Evolutionary conservation across 1,140 invertebrate species (phyloP).

Genomic region (Drosophila micromelanica): DNA sequence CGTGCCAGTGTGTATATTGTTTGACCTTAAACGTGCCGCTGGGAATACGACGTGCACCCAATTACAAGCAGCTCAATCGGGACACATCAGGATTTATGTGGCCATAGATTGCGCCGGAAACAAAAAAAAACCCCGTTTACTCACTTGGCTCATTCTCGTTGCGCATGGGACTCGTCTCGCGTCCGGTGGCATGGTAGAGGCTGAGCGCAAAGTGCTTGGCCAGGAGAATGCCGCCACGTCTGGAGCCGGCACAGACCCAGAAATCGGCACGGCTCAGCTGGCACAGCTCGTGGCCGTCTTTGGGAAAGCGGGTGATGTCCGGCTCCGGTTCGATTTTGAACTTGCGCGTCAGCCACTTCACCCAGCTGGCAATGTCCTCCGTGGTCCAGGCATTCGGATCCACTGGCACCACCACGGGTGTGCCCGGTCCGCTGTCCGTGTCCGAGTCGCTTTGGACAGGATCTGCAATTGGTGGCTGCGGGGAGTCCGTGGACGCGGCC

Average conservation of each 20-base stretch:
- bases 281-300: slow-evolving; percentile 86
- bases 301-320: slow-evolving; percentile 86
- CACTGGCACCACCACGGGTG: slow-evolving; percentile 78
- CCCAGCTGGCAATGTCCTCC: slow-evolving; percentile 87
- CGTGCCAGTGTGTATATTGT: not conserved
- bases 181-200: slow-evolving; percentile 85
- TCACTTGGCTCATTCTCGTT: slow-evolving; percentile 82
- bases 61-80: slow-evolving; percentile 72
- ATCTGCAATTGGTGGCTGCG: not conserved
- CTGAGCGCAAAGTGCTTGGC: slow-evolving; percentile 85
- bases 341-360: slow-evolving; percentile 87
- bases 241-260: slow-evolving; percentile 84
- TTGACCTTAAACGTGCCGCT: slow-evolving; percentile 54
- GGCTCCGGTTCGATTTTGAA: slow-evolving; percentile 86
- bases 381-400: slow-evolving; percentile 88
- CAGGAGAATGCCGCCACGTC: slow-evolving; percentile 84
- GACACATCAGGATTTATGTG: slow-evolving; percentile 68
- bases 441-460: not conserved
- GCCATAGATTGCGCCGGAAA: slow-evolving; percentile 47
- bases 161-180: slow-evolving; percentile 85
- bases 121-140: too few species aligned
- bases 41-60: slow-evolving; percentile 73
- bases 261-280: slow-evolving; percentile 85
- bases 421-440: slow-evolving; percentile 26
- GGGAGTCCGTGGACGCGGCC: not conserved